A percentile compares a stretch with the other conserved stretches of the same genome.
phyloP scores from a whole-genome alignment of 2,888 invertebrate species.

The Stegophylla sp. region DNA sequence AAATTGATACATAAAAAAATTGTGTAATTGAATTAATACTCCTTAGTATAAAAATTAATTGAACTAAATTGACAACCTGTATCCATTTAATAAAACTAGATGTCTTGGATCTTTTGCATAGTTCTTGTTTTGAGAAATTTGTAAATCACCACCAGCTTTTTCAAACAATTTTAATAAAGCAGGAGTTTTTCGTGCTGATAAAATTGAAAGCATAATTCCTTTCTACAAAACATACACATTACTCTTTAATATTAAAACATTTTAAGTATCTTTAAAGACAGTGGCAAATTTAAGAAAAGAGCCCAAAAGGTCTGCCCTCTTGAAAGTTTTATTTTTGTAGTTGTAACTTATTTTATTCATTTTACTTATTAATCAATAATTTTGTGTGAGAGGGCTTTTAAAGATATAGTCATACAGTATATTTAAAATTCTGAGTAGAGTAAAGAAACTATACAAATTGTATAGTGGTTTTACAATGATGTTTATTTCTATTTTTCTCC shows the following conservation, averaged over 20 bases:
- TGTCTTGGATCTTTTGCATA: conserved; percentile 89
- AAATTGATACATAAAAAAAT: neutral
- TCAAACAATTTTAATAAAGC: conserved; percentile 86
- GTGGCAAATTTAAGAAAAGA: too few relatives aligned
- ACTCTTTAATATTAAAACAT: neutral
- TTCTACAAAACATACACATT: conserved; percentile 66
- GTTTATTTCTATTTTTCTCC: too few relatives aligned
- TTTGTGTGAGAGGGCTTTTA: too few relatives aligned
- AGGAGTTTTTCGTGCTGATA: conserved; percentile 87
- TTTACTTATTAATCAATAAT: too few relatives aligned
- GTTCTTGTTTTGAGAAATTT: conserved; percentile 81
- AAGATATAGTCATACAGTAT: too few relatives aligned
- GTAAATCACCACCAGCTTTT: conserved; percentile 85
- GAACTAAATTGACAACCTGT: conserved; percentile 66
- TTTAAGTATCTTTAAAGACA: too few relatives aligned
- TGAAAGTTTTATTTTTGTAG: too few relatives aligned
- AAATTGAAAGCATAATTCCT: conserved; percentile 83
- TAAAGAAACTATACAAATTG: too few relatives aligned
- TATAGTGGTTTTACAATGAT: too few relatives aligned
- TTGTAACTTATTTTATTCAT: too few relatives aligned
- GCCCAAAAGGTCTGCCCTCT: too few relatives aligned
- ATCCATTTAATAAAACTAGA: conserved; percentile 78
- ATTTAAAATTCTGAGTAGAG: too few relatives aligned
- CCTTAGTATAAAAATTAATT: neutral
- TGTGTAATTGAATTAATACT: neutral